These are phyloP conservation scores for Cottus gobio DNA, from an alignment of 2,113 vertebrate genomes.

Conservation along the genomic window DNA sequence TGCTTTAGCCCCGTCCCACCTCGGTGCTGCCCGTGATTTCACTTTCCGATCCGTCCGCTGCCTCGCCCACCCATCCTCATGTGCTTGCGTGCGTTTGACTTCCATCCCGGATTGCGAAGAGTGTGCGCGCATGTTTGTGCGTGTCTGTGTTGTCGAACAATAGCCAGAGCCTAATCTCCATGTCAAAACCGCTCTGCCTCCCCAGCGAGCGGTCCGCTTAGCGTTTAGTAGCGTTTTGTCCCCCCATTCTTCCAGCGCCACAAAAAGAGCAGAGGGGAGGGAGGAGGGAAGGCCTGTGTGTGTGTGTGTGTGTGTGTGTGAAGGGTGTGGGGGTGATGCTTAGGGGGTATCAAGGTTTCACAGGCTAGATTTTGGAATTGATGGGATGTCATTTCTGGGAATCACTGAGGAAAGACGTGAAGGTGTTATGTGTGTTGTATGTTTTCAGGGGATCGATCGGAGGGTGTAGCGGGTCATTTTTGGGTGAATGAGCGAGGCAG, in stretches of 20 bases:
- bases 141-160: slow-evolving; percentile 87
- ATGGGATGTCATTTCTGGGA: slow-evolving; percentile 69
- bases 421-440: background rate
- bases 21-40: slow-evolving; percentile 33
- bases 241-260: slow-evolving; percentile 95
- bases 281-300: slow-evolving; percentile 40
- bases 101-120: slow-evolving; percentile 45
- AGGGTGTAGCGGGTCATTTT: slow-evolving; percentile 11
- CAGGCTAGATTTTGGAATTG: slow-evolving; percentile 25
- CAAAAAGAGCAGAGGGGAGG: slow-evolving; percentile 82
- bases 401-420: slow-evolving; percentile 38
- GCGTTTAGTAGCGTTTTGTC: slow-evolving; percentile 99
- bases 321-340: slow-evolving; percentile 37
- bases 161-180: slow-evolving; percentile 98
- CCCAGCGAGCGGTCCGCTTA: slow-evolving; percentile 94
- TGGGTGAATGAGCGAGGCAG: background rate
- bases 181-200: slow-evolving; percentile 99
- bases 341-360: slow-evolving; percentile 82
- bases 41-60: slow-evolving; percentile 5
- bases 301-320: slow-evolving; percentile 36
- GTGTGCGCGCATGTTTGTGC: slow-evolving; percentile 57
- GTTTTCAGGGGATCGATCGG: slow-evolving; percentile 1
- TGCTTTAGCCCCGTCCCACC: slow-evolving; percentile 78
- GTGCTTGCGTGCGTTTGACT: slow-evolving; percentile 48
- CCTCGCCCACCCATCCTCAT: slow-evolving; percentile 24